phyloP scores from a whole-genome alignment of 2,113 vertebrate genomes.

The Sphyrna mokarran region DNA sequence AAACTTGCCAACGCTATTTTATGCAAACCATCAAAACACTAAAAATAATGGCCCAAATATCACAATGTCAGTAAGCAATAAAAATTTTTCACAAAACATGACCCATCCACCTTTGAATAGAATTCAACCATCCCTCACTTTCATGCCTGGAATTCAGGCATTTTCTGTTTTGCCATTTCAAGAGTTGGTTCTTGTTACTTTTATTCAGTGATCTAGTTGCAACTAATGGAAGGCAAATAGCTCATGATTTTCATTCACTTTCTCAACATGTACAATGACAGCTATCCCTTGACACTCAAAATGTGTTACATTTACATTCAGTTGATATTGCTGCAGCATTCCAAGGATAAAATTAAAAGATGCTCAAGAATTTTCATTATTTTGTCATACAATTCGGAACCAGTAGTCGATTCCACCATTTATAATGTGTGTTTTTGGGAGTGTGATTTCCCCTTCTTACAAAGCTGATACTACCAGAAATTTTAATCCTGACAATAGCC shows the following conservation, averaged over 20 bases:
- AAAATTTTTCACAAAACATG: background rate
- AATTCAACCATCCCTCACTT: background rate
- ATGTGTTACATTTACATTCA: background rate
- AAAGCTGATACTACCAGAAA: background rate
- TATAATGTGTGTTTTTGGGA: background rate
- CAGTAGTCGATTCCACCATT: background rate
- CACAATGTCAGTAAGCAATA: background rate
- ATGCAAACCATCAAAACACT: background rate
- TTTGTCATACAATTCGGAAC: background rate
- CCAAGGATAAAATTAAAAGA: background rate
- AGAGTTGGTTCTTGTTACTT: background rate
- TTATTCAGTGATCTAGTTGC: background rate
- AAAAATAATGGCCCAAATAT: background rate
- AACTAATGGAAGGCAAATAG: background rate
- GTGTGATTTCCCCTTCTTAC: background rate
- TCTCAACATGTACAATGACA: background rate
- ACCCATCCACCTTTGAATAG: background rate
- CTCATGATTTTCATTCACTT: background rate
- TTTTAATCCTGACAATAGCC: background rate
- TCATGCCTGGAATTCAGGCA: background rate
- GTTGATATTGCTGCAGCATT: background rate
- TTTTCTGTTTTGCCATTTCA: background rate
- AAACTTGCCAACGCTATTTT: background rate
- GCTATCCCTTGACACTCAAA: background rate
- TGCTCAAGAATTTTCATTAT: background rate